A percentile compares a stretch with the other conserved stretches of the same genome.
Evolutionary conservation across 1,140 invertebrate species (phyloP).

Genomic region (Sitobion miscanthi): DNA sequence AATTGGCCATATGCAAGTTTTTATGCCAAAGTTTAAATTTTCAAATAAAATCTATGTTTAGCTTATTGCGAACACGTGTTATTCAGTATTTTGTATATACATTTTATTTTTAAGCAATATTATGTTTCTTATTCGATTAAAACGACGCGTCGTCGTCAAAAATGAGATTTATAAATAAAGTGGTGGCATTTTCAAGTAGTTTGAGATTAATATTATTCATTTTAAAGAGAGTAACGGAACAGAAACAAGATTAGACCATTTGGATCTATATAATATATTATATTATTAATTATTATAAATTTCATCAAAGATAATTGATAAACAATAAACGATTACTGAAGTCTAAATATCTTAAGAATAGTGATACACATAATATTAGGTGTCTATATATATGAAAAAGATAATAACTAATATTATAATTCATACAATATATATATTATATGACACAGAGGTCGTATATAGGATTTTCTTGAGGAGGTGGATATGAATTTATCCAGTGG

Average conservation of each 20-base stretch:
- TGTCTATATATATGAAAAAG: neutral
- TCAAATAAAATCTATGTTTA: neutral
- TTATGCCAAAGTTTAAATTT: slow-evolving; percentile 16
- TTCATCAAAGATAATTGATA: neutral
- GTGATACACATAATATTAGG: neutral
- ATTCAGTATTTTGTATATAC: neutral
- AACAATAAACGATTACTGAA: neutral
- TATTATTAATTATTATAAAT: no score
- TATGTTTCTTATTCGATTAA: slow-evolving; percentile 11
- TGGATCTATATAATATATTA: neutral
- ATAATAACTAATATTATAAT: neutral
- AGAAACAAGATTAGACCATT: neutral
- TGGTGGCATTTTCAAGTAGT: slow-evolving; percentile 3
- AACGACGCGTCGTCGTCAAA: neutral
- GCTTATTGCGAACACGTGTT: neutral
- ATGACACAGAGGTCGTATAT: no score
- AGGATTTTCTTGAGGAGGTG: no score
- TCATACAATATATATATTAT: neutral
- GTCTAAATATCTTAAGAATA: neutral
- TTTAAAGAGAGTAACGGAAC: neutral
- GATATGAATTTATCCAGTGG: no score
- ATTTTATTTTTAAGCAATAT: slow-evolving; percentile 14
- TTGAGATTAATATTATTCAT: neutral
- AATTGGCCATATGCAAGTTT: neutral
- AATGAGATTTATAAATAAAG: neutral